A percentile compares a stretch with the other conserved stretches of the same genome.
Conservation (phyloP, 2,797 vertebrate species). For the Sparus aurata region DNA sequence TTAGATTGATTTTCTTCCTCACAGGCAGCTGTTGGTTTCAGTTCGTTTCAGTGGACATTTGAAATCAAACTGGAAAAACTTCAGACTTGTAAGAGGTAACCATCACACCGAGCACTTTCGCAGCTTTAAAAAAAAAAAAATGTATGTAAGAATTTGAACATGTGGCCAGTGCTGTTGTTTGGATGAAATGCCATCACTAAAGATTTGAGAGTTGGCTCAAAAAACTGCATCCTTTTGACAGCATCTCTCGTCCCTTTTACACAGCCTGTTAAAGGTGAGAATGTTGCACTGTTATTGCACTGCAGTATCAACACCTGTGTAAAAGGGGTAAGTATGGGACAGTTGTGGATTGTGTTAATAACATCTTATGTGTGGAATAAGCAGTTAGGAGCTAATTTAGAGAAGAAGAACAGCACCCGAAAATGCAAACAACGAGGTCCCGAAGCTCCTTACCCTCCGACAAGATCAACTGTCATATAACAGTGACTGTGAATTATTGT, state of each 20-base stretch:
- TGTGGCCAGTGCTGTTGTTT: background rate
- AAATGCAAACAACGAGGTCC: no score
- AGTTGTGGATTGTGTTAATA: no score
- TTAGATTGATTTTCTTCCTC: constrained; percentile 29
- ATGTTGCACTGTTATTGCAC: no score
- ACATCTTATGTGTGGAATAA: no score
- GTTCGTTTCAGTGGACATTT: constrained; percentile 1
- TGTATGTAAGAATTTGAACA: background rate
- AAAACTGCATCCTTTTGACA: background rate
- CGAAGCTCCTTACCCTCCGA: no score
- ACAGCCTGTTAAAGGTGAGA: no score
- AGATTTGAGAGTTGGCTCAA: background rate
- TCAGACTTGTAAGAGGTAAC: background rate
- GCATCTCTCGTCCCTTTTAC: background rate
- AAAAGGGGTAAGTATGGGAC: no score
- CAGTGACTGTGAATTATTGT: no score
- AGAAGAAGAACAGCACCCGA: no score
- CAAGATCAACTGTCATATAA: no score
- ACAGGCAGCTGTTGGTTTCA: constrained; percentile 18
- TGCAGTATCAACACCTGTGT: no score
- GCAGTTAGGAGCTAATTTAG: no score
- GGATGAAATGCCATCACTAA: background rate
- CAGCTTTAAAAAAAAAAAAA: background rate
- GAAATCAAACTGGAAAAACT: background rate
- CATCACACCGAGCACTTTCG: background rate